These are phyloP conservation scores for Poicephalus meyeri DNA, from an alignment of 2,113 vertebrate genomes.

Conservation along the genomic window DNA sequence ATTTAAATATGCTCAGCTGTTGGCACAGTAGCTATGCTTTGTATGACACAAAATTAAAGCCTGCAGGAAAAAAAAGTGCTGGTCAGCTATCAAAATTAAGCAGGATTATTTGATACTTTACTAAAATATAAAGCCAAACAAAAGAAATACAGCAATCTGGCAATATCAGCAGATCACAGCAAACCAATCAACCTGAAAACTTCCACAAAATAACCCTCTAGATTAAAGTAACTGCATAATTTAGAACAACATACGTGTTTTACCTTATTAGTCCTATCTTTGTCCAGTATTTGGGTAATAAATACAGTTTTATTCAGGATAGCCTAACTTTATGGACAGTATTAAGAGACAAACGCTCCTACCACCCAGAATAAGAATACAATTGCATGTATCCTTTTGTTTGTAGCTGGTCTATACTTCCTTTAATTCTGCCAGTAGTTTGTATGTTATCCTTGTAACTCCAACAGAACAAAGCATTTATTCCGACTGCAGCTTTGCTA, in stretches of 20 bases:
- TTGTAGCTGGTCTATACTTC: not conserved
- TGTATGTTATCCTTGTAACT: not conserved
- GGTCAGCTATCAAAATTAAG: not conserved
- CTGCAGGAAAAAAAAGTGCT: not conserved
- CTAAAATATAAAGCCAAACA: not conserved
- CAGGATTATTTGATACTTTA: not conserved
- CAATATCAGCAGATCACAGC: not conserved
- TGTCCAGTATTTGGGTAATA: not conserved
- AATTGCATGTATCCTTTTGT: not conserved
- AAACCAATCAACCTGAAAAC: not conserved
- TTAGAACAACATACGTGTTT: rapidly evolving
- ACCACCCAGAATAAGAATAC: not conserved
- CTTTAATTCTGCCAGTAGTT: not conserved
- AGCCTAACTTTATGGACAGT: not conserved
- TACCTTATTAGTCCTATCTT: not conserved
- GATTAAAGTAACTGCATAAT: not conserved
- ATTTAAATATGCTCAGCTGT: not conserved
- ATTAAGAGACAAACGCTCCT: not conserved
- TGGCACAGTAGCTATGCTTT: not conserved
- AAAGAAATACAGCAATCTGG: not conserved
- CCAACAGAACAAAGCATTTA: not conserved
- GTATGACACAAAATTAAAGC: conserved; percentile 9
- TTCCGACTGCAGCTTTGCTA: not conserved
- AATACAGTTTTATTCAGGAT: not conserved
- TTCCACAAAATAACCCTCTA: not conserved